Evolutionary conservation across 64 coral and sea anemone species (phyloP).

Genomic region (Anthopleura sola): DNA sequence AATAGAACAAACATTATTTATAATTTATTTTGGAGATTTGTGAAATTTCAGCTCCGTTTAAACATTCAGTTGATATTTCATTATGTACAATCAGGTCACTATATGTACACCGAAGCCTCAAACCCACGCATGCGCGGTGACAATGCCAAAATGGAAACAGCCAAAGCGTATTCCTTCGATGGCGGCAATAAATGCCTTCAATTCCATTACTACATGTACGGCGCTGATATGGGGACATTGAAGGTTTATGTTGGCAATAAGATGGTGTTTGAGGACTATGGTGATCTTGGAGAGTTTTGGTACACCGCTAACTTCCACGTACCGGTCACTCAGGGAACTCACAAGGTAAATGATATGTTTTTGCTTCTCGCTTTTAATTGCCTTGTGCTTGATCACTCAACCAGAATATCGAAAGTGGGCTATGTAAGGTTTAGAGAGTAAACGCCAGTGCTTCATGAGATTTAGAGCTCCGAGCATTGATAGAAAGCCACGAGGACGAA

Average conservation of each 20-base stretch:
- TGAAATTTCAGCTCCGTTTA: too few species aligned
- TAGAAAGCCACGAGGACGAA: too few species aligned
- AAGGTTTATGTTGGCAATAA: constrained; percentile 23
- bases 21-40: too few species aligned
- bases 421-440: too few species aligned
- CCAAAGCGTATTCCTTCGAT: constrained; percentile 13
- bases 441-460: too few species aligned
- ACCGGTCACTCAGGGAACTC: not conserved
- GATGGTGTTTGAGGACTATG: not conserved
- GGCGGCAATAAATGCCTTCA: constrained; percentile 15
- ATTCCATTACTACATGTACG: constrained; percentile 41
- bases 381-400: too few species aligned
- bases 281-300: constrained; percentile 3
- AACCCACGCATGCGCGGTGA: not conserved
- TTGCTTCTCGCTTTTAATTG: too few species aligned
- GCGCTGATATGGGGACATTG: not conserved
- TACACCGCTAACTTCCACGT: not conserved
- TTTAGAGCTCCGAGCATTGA: too few species aligned
- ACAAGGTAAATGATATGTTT: not conserved
- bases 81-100: constrained; percentile 3
- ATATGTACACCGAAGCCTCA: constrained; percentile 50
- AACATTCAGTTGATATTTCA: too few species aligned
- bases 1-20: too few species aligned
- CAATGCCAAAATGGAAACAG: constrained; percentile 14
- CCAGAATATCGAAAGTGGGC: too few species aligned